Base-by-base conservation (phyloP, 2,888 invertebrate species). In the Lepidocyrtoides sp. region DNA sequence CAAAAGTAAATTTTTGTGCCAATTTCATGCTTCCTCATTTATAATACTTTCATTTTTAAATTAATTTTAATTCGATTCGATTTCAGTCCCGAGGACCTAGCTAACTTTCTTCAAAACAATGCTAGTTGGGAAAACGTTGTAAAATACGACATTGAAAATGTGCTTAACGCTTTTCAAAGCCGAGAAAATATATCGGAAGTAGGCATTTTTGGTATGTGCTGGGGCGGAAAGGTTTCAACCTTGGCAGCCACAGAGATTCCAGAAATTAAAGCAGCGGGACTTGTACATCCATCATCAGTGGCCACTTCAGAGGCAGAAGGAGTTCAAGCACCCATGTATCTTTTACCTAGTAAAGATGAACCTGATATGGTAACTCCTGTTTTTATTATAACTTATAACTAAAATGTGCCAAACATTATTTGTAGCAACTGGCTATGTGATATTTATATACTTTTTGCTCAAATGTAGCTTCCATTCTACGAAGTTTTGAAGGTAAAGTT, bases 281-380 rank as follows among this genome's bases (percentile, higher is more conserved):
- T 93, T 1, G 81, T 94, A 12, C 94, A 94, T 91, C 93, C 94
- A 0, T 79, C 92, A 1, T 23, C 92, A 12, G 10, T 90, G 29
- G 63, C 26, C 0, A 44, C 44, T 0, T 63, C 83, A 17, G 94
- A 94, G 63, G 93, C 92, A 0, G 79, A 92, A 2, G 41, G 17
- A 3, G 88, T 91, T 8, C 92, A 91, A 23, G 72, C 29, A 0
- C 93, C 94, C 7, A 81, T 90, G 2, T 57, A 93, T 20, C 72
- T 91, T 1, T 48, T 94, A 0, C 94, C 94, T 0, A 82, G 91
- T 0, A 91, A 91, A 44, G 92, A 91, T 36, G 93, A 93, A 17
- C 83, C 91, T 12, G 93, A 94, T 32, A 66, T 94, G 92, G 8
- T 41, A 41, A 41, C 41, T 41, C 8, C 3, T 7, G 41, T 41